Base-by-base conservation (phyloP, 2,113 vertebrate genomes). In the Lepidothrix coronata region DNA sequence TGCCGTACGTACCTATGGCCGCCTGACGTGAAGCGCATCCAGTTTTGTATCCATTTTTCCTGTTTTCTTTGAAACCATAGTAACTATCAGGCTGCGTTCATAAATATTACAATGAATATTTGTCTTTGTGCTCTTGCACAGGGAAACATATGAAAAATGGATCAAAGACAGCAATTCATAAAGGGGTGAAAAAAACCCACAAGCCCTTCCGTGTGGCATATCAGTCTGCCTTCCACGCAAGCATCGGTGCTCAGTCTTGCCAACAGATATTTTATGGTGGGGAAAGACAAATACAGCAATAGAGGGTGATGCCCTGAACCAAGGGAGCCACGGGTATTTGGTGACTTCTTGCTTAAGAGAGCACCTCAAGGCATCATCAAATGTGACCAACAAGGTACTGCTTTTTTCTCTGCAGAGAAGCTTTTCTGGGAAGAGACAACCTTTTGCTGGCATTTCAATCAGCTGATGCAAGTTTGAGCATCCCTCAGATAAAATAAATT, bases 21-120 rank as follows among this genome's bases (percentile, higher is more conserved):
- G 28, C 91, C 93, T 39, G 31, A 89, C 0, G 3, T 23, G 77
- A 63, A 46, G 95, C 1, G 10, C 95, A 95, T 95, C 95, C 90
- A 96, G 67, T 78, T 92, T 91, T 85, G 85, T 52, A 59, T n/a
- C 85, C 72, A 14, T 66, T 87, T 93, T 76, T 89, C 91, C 88
- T 95, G 88, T 92, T 87, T 92, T 88, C 84, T 86, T 83, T 84
- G 94, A 88, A 96, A 94, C 92, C 91, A 87, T 91, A 89, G 88
- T 77, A 92, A 95, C 87, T 94, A 95, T 96, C 87, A 41, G 83
- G 44, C 94, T 51, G 85, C 1, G 1, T 77, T 95, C 88, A 88
- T 95, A 95, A 96, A 89, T 97, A 93, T 91, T 91, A 66, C 88
- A 72, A 55, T 75, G 82, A 87, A 31, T 88, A 79, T 96, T 97